phyloP scores from a whole-genome alignment of 2,888 invertebrate species.

The Antheraea assamensis region DNA sequence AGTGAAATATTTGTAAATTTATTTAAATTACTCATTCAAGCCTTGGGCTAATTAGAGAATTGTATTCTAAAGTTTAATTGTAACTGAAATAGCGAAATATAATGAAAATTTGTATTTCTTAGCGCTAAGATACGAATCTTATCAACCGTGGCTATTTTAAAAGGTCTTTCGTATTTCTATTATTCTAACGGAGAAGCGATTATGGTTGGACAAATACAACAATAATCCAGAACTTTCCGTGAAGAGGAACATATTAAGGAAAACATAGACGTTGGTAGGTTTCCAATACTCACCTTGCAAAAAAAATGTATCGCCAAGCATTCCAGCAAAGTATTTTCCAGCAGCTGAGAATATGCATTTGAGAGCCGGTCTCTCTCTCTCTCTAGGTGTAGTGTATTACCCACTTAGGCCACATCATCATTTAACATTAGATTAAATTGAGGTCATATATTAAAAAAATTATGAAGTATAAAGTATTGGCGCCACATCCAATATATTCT shows the following conservation, averaged over 20 bases:
- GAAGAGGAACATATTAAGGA: too few species aligned
- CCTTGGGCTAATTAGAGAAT: constrained; percentile 19
- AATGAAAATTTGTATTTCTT: constrained; percentile 22
- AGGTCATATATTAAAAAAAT: too few species aligned
- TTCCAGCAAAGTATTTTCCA: too few species aligned
- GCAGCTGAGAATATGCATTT: not conserved
- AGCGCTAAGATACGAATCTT: constrained; percentile 30
- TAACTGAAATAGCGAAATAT: constrained; percentile 14
- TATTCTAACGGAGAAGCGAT: not conserved
- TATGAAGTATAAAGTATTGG: too few species aligned
- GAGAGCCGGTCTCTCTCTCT: not conserved
- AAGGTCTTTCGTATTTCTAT: not conserved
- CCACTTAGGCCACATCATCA: not conserved
- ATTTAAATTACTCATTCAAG: constrained; percentile 19
- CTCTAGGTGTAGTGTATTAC: not conserved
- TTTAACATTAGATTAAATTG: not conserved
- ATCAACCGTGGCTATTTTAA: not conserved
- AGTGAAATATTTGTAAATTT: constrained; percentile 18
- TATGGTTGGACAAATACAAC: too few species aligned
- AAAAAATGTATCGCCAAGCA: too few species aligned
- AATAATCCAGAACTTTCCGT: too few species aligned
- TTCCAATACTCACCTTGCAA: too few species aligned
- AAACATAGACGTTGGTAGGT: too few species aligned
- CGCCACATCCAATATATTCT: too few species aligned
- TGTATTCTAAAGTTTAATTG: constrained; percentile 22